Evolutionary conservation across 1,140 invertebrate species (phyloP).

Genomic region (Lordiphosa stackelbergi): DNA sequence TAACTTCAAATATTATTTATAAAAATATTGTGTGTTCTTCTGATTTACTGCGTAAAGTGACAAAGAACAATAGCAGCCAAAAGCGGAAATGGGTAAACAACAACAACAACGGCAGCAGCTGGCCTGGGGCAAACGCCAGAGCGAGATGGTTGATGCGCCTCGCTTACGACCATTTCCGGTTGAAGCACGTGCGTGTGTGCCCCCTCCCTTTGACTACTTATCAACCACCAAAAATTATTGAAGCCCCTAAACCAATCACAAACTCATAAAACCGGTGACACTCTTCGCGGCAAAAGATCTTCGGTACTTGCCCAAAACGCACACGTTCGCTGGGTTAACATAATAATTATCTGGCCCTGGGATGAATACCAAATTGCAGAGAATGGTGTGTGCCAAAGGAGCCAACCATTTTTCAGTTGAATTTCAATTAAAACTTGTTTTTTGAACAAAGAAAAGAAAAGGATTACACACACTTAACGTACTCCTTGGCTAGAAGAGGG

Average conservation of each 20-base stretch:
- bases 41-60: constrained; percentile 66
- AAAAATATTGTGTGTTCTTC: constrained; percentile 39
- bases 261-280: constrained; percentile 53
- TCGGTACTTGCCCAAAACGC: constrained; percentile 66
- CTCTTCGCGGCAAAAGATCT: constrained; percentile 17
- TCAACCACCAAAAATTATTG: constrained; percentile 54
- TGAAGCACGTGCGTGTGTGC: constrained; percentile 67
- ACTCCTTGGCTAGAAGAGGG: constrained; percentile 12
- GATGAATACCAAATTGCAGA: constrained; percentile 41
- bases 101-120: constrained; percentile 34
- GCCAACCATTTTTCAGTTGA: constrained; percentile 47
- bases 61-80: constrained; percentile 57
- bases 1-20: constrained; percentile 40
- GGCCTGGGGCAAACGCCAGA: constrained; percentile 20
- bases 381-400: constrained; percentile 70
- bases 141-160: constrained; percentile 60
- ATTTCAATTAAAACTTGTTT: constrained; percentile 73
- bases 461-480: constrained; percentile 50
- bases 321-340: constrained; percentile 65
- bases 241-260: constrained; percentile 58
- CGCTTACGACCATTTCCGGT: constrained; percentile 73
- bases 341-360: constrained; percentile 59
- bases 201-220: constrained; percentile 19
- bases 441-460: constrained; percentile 50
- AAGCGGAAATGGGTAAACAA: constrained; percentile 58